Percentiles rank a stretch among this genome's conserved stretches.
Evolutionary conservation across 2,113 vertebrate genomes (phyloP).

Genomic region (Siphamia tubifer): DNA sequence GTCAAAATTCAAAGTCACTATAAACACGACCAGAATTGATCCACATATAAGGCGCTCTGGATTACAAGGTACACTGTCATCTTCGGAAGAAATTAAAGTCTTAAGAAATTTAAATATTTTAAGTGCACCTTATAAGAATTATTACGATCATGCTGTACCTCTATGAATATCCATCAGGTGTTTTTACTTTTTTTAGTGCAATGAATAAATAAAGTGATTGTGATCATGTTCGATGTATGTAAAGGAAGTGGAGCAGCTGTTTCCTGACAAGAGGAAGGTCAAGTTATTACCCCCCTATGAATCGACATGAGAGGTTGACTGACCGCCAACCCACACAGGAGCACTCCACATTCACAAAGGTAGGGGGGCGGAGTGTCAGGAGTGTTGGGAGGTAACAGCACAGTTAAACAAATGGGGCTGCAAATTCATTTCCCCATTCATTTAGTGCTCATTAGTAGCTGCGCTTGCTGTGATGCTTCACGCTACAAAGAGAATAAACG

Average conservation of each 20-base stretch:
- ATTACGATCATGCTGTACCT: no score
- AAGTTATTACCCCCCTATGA: constrained; percentile 45
- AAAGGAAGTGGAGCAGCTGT: constrained; percentile 29
- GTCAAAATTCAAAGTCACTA: no score
- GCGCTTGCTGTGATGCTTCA: constrained; percentile 44
- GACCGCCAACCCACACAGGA: constrained; percentile 20
- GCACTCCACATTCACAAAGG: constrained; percentile 11
- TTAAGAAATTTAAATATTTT: no score
- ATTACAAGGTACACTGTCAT: no score
- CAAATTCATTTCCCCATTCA: constrained; percentile 60
- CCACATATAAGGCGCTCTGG: no score
- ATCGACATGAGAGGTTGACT: constrained; percentile 14
- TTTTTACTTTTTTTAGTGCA: no score
- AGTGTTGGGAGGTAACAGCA: constrained; percentile 19
- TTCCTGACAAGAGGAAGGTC: constrained; percentile 45
- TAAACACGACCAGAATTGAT: no score
- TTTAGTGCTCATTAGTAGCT: constrained; percentile 68
- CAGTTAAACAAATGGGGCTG: constrained; percentile 43
- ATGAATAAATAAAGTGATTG: no score
- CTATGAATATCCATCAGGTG: no score
- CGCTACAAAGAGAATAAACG: constrained; percentile 47
- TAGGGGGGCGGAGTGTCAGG: no score
- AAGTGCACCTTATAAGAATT: no score
- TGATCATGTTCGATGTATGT: neutral
- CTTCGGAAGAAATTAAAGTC: no score